Conservation (phyloP, 2,888 invertebrate species). For the Dryobotodes eremita region DNA sequence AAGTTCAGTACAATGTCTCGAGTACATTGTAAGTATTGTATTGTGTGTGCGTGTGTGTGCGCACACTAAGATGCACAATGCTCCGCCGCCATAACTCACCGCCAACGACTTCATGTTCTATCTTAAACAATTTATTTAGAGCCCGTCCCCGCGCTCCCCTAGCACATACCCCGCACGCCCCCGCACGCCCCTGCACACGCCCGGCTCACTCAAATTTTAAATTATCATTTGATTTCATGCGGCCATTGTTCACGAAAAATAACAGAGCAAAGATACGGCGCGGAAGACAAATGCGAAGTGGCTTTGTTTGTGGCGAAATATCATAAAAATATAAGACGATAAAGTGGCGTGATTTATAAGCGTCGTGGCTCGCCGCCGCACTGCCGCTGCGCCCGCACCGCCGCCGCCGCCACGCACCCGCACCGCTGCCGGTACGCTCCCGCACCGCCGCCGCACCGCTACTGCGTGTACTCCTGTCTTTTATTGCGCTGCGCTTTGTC, state of each 20-base stretch:
- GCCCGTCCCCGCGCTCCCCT: constrained; percentile 23
- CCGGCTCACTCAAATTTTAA: constrained; percentile 79
- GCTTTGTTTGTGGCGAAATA: constrained; percentile 84
- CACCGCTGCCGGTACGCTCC: not conserved
- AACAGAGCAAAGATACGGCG: constrained; percentile 77
- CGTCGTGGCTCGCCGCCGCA: constrained; percentile 31
- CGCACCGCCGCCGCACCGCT: constrained; percentile 2
- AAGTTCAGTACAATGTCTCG: constrained; percentile 29
- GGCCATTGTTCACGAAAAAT: constrained; percentile 81
- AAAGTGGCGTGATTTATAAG: constrained; percentile 81
- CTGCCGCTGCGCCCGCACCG: constrained; percentile 24
- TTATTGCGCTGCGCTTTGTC: constrained; percentile 52
- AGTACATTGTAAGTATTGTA: constrained; percentile 19
- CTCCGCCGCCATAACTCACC: constrained; percentile 71
- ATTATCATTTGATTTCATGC: constrained; percentile 83
- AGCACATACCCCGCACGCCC: constrained; percentile 29
- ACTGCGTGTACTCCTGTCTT: constrained; percentile 22
- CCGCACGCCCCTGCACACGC: constrained; percentile 32
- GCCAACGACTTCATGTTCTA: constrained; percentile 72
- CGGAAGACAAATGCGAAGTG: constrained; percentile 82
- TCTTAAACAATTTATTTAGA: constrained; percentile 79
- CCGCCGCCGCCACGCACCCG: constrained; percentile 7
- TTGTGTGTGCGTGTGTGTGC: constrained; percentile 6
- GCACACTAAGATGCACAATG: constrained; percentile 45
- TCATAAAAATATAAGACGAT: constrained; percentile 85